Percentiles rank a stretch among this genome's conserved stretches.
Evolutionary conservation across 2,888 invertebrate genomes (phyloP).

Genomic region (Leptinotarsa haldemani): DNA sequence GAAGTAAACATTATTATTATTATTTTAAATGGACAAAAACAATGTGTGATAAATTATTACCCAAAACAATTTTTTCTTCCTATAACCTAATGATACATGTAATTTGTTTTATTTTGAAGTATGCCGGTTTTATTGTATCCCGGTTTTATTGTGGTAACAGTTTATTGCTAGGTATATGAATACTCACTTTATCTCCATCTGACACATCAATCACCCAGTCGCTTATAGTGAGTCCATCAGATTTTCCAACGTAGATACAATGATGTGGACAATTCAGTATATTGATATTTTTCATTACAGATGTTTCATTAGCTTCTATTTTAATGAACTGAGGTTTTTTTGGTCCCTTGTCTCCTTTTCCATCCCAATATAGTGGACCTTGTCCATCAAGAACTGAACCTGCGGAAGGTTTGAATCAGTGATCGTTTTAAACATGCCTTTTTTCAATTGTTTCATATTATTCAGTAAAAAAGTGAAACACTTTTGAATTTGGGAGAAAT

Average conservation of each 20-base stretch:
- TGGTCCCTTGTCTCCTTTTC: constrained; percentile 45
- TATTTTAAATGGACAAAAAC: too few species aligned
- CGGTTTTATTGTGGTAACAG: too few species aligned
- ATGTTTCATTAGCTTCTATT: constrained; percentile 39
- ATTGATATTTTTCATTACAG: constrained; percentile 40
- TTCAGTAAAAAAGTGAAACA: too few species aligned
- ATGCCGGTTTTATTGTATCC: too few species aligned
- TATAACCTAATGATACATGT: too few species aligned
- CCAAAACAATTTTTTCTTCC: too few species aligned
- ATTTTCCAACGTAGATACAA: constrained; percentile 44
- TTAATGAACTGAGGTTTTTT: constrained; percentile 47
- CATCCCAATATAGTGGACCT: constrained; percentile 49
- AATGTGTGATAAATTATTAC: too few species aligned
- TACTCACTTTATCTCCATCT: constrained; percentile 43
- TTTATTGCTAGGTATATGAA: not conserved
- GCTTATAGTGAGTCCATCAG: constrained; percentile 38
- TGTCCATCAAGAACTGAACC: constrained; percentile 45
- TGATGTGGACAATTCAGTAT: constrained; percentile 46
- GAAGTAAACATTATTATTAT: too few species aligned
- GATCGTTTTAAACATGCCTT: too few species aligned
- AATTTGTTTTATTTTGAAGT: too few species aligned
- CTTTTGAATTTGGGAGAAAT: too few species aligned
- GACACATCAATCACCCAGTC: constrained; percentile 45
- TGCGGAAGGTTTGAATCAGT: constrained; percentile 14
- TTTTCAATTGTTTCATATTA: too few species aligned